A percentile compares a stretch with the other conserved stretches of the same genome.
These are phyloP conservation scores for Melangyna quadrimaculata DNA, from an alignment of 2,888 invertebrate species.

Conservation along the genomic window DNA sequence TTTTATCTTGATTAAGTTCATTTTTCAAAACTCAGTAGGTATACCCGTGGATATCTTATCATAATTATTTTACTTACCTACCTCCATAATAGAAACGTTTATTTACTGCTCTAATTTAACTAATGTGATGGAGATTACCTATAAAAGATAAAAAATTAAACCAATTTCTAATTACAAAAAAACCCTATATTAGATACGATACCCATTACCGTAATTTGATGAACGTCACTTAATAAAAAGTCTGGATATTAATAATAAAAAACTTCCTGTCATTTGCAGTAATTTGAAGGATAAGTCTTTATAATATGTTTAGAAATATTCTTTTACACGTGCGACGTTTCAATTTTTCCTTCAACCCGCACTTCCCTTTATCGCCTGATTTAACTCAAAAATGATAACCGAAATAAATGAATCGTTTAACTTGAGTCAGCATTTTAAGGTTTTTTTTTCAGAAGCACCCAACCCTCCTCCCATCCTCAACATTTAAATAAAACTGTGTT, in stretches of 20 bases:
- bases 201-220: slow-evolving; percentile 2
- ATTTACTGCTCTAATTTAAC: not conserved
- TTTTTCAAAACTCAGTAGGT: too few relatives aligned
- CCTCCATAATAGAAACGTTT: too few relatives aligned
- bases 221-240: not conserved
- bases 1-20: too few relatives aligned
- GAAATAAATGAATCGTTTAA: slow-evolving; percentile 30
- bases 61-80: too few relatives aligned
- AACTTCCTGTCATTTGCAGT: not conserved
- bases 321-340: not conserved
- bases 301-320: not conserved
- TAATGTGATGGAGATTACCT: not conserved
- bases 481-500: slow-evolving; percentile 38
- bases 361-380: not conserved
- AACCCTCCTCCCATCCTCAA: not conserved
- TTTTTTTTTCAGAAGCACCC: not conserved
- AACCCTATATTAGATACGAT: too few relatives aligned
- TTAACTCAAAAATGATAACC: slow-evolving; percentile 38
- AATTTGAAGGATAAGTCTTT: not conserved
- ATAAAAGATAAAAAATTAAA: not conserved
- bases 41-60: too few relatives aligned
- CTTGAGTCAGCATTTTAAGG: slow-evolving; percentile 9
- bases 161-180: not conserved
- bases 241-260: not conserved
- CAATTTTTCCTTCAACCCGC: not conserved